Evolutionary conservation across 53 echinoderm and acorn worm species (phyloP).

Genomic region (Stichopus horrens): DNA sequence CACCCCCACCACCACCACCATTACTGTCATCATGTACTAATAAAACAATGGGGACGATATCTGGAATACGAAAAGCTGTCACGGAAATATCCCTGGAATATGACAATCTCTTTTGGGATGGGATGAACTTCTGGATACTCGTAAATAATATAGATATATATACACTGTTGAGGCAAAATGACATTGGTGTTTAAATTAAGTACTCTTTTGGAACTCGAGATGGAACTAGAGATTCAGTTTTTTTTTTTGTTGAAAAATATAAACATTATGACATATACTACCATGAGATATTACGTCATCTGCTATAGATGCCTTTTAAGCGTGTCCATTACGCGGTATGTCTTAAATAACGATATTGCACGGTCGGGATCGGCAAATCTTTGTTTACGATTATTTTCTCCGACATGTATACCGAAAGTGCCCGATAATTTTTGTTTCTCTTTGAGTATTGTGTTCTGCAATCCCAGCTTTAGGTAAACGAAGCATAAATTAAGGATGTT

Average conservation of each 20-base stretch:
- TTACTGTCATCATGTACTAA: no score
- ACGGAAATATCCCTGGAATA: no score
- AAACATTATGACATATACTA: constrained; percentile 1
- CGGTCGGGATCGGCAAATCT: not conserved
- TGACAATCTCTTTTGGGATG: no score
- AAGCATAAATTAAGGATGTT: constrained; percentile 39
- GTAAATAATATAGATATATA: not conserved
- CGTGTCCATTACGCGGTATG: not conserved
- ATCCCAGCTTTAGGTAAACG: constrained; percentile 21
- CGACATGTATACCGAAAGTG: not conserved
- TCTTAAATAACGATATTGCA: not conserved
- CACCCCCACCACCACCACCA: no score
- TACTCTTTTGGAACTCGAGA: not conserved
- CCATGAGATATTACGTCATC: constrained; percentile 7
- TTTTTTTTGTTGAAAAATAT: not conserved
- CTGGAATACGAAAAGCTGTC: no score
- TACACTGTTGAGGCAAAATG: not conserved
- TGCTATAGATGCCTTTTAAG: not conserved
- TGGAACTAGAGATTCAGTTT: not conserved
- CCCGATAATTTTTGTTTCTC: not conserved
- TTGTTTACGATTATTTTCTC: not conserved
- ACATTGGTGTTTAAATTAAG: constrained; percentile 2
- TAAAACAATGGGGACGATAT: no score
- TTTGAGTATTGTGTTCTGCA: constrained; percentile 7
- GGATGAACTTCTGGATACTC: not conserved